Evolutionary conservation across 1,140 invertebrate genomes (phyloP).

Genomic region (Aphis gossypii): DNA sequence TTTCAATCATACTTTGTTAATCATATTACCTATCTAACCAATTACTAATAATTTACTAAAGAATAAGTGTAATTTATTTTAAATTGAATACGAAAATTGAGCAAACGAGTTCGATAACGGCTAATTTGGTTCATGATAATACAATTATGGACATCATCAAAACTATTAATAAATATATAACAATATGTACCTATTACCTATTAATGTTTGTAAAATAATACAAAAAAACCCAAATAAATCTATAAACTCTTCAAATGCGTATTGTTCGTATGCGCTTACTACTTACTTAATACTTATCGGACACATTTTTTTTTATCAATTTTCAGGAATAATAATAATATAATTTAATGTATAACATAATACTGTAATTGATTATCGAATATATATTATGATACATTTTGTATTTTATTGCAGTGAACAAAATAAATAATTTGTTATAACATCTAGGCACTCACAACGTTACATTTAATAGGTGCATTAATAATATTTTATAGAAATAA

Average conservation of each 20-base stretch:
- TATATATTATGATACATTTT: neutral
- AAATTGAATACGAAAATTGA: no score
- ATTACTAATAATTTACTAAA: no score
- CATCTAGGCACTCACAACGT: neutral
- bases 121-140: no score
- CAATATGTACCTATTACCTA: neutral
- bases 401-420: neutral
- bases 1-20: no score
- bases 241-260: neutral
- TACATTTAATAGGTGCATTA: neutral
- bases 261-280: no score
- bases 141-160: no score
- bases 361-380: neutral
- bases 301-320: neutral
- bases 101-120: no score
- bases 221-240: neutral
- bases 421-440: conserved; percentile 21
- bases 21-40: no score
- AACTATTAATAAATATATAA: no score
- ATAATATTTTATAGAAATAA: conserved; percentile 40
- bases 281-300: neutral
- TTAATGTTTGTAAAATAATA: neutral
- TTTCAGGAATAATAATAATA: neutral
- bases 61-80: no score
- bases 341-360: neutral